Evolutionary conservation across 1,140 invertebrate species (phyloP).

Genomic region (Parasteatoda tepidariorum): DNA sequence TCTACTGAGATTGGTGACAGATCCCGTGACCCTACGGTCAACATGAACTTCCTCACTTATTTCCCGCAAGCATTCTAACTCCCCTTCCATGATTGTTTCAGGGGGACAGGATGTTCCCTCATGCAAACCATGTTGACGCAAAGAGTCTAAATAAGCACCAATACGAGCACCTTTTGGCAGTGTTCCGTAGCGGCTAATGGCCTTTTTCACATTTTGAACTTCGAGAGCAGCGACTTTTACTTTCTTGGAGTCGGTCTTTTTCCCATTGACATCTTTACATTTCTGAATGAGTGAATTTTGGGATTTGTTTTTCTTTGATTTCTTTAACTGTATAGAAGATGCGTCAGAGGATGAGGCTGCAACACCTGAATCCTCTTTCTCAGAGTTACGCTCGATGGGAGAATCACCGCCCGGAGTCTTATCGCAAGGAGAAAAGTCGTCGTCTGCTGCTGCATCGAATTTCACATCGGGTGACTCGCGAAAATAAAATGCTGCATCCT

Average conservation of each 20-base stretch:
- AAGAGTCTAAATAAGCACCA: slow-evolving; percentile 92
- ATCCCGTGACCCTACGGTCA: slow-evolving; percentile 48
- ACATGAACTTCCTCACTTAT: slow-evolving; percentile 50
- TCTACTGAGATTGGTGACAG: slow-evolving; percentile 37
- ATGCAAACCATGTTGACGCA: slow-evolving; percentile 81
- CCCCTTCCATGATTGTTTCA: slow-evolving; percentile 47
- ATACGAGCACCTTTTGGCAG: slow-evolving; percentile 94
- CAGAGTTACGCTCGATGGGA: slow-evolving; percentile 73
- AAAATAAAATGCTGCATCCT: slow-evolving; percentile 48
- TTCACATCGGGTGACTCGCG: slow-evolving; percentile 35
- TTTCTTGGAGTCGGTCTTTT: slow-evolving; percentile 66
- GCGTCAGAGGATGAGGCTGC: slow-evolving; percentile 46
- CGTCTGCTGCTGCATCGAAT: slow-evolving; percentile 47
- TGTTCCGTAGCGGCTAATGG: slow-evolving; percentile 96
- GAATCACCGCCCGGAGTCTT: slow-evolving; percentile 72
- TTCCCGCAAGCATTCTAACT: slow-evolving; percentile 47
- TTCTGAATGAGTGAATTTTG: slow-evolving; percentile 21
- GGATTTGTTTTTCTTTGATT: slow-evolving; percentile 51
- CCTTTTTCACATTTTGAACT: slow-evolving; percentile 95
- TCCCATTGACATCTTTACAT: slow-evolving; percentile 41
- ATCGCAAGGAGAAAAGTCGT: slow-evolving; percentile 27
- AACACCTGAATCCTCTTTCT: slow-evolving; percentile 74
- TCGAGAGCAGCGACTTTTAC: slow-evolving; percentile 88
- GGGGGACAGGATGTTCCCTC: slow-evolving; percentile 70
- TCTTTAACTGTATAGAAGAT: slow-evolving; percentile 45